Conservation (phyloP, 2,797 vertebrate genomes). For the Oophaga sylvatica region DNA sequence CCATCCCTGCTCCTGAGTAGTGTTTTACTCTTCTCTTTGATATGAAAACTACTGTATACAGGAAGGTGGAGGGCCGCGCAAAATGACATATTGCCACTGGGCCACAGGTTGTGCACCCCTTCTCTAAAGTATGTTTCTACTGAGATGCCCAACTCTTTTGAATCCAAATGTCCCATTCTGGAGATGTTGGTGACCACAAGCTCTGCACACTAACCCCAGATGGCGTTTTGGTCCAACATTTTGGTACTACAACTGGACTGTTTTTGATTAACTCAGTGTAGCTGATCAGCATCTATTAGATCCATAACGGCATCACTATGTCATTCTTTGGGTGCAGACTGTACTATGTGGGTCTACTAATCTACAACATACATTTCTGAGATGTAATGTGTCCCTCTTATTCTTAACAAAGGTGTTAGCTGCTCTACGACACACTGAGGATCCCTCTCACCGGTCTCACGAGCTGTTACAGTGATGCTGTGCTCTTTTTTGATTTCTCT, state of each 20-base stretch:
- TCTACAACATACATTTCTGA: background rate
- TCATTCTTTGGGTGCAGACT: background rate
- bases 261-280: background rate
- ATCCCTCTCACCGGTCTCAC: constrained; percentile 82
- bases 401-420: background rate
- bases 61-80: no score
- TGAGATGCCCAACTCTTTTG: background rate
- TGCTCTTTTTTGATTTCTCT: constrained; percentile 87
- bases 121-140: background rate
- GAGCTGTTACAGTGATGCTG: constrained; percentile 87
- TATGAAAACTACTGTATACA: no score
- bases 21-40: no score
- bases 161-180: background rate
- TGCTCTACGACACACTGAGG: background rate
- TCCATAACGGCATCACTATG: background rate
- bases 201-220: background rate
- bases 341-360: background rate
- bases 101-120: no score
- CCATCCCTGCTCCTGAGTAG: no score
- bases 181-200: background rate
- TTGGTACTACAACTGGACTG: no score
- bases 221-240: background rate
- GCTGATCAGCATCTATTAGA: background rate
- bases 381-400: background rate
- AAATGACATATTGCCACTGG: no score